A percentile compares a stretch with the other conserved stretches of the same genome.
Conservation (phyloP, 2,113 vertebrate genomes). For the Apteryx mantelli region DNA sequence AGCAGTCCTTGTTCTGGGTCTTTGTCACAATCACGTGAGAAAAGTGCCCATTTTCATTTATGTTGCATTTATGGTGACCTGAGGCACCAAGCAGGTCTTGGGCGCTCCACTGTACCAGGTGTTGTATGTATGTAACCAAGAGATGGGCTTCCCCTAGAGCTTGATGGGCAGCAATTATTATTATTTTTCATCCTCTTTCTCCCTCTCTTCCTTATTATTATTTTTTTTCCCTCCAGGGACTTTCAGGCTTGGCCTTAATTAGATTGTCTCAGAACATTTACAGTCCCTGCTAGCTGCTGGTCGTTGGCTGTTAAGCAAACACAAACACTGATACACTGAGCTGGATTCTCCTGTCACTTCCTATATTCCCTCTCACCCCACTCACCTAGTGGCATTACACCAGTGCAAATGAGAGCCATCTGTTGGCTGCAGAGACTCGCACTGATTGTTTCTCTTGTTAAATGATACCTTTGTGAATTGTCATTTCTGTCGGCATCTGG, state of each 20-base stretch:
- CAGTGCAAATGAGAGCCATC: not conserved
- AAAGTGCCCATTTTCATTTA: not conserved
- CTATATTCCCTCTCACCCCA: not conserved
- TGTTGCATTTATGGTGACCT: not conserved
- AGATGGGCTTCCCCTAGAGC: not conserved
- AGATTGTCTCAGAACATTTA: constrained; percentile 24
- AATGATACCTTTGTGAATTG: not conserved
- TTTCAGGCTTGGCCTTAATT: not conserved
- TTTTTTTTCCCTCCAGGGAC: not conserved
- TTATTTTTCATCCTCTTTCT: not conserved
- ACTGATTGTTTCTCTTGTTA: not conserved
- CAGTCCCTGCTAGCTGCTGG: not conserved
- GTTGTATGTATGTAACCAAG: not conserved
- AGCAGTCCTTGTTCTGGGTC: not conserved
- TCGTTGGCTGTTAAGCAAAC: not conserved
- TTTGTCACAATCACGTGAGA: not conserved
- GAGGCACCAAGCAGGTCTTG: not conserved
- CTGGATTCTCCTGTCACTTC: not conserved
- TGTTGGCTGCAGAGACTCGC: not conserved
- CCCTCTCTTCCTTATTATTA: not conserved
- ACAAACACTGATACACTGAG: not conserved
- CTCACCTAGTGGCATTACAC: not conserved
- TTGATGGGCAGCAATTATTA: not conserved
- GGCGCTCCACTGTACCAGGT: not conserved
- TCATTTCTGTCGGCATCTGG: not conserved